phyloP scores from a whole-genome alignment of 2,113 vertebrate species.

The Narcine bancroftii region DNA sequence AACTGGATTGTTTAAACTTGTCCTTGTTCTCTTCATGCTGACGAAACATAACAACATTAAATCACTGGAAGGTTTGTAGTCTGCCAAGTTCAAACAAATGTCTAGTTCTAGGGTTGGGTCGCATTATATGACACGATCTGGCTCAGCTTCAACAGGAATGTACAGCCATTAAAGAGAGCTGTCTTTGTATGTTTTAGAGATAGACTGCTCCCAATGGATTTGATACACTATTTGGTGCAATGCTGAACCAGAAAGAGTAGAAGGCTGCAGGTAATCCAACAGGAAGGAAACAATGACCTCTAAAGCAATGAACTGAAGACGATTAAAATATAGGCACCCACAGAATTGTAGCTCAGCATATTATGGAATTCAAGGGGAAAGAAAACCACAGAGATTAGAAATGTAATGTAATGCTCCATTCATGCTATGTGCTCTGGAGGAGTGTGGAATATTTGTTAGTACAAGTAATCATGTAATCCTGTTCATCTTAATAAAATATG shows the following conservation, averaged over 20 bases:
- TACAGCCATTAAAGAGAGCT: background rate
- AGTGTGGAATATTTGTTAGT: background rate
- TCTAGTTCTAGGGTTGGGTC: background rate
- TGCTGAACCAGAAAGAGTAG: background rate
- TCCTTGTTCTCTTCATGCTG: slow-evolving; percentile 4
- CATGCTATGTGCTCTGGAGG: background rate
- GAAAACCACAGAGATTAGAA: background rate
- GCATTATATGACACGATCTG: background rate
- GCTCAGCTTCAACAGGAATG: background rate
- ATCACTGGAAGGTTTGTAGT: slow-evolving; percentile 10
- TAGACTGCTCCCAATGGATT: background rate
- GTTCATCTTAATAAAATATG: background rate
- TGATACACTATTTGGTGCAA: background rate
- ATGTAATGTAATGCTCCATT: background rate
- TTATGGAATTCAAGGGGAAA: background rate
- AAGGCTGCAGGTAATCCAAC: background rate
- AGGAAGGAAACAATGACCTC: background rate
- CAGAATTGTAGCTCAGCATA: background rate
- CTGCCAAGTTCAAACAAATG: slow-evolving; percentile 24
- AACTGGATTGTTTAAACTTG: background rate
- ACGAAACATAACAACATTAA: background rate
- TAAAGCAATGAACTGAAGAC: background rate
- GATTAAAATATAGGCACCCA: background rate
- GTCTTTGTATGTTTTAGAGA: background rate
- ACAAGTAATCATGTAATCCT: too few species aligned